Percentiles rank a stretch among this genome's conserved stretches.
These are phyloP conservation scores for Aplocera efformata DNA, from an alignment of 2,888 invertebrate genomes.

Conservation along the genomic window DNA sequence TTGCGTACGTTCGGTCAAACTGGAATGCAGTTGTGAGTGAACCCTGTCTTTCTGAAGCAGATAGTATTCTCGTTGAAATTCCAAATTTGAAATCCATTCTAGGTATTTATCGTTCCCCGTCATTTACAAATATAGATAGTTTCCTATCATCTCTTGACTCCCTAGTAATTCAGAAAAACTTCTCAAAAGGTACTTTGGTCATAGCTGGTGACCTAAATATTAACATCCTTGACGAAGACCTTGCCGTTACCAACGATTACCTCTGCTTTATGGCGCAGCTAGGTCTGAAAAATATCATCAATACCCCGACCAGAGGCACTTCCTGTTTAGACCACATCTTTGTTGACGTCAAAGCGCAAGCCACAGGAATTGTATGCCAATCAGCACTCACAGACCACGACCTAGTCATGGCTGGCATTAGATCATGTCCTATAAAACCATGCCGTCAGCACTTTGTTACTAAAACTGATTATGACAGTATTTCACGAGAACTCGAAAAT, in stretches of 20 bases:
- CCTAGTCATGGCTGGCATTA: slow-evolving; percentile 1
- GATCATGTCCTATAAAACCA: too few relatives aligned
- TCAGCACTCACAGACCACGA: not conserved
- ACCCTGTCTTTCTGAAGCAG: not conserved
- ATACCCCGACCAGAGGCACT: not conserved
- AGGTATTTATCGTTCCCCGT: not conserved
- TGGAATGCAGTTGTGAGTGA: not conserved
- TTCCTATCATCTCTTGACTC: not conserved
- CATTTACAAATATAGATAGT: not conserved
- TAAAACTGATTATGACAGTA: too few relatives aligned
- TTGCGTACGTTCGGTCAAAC: not conserved
- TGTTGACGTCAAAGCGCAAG: not conserved
- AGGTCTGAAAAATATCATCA: not conserved
- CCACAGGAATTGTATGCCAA: not conserved
- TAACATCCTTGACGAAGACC: not conserved
- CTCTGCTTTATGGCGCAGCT: too few relatives aligned
- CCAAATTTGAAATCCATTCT: not conserved
- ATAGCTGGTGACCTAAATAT: not conserved
- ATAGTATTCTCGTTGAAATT: not conserved
- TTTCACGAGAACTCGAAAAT: too few relatives aligned
- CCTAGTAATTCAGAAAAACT: not conserved
- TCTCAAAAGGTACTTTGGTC: not conserved
- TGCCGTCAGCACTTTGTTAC: too few relatives aligned
- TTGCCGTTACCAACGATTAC: too few relatives aligned
- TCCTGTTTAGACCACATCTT: slow-evolving; percentile 1